These are phyloP conservation scores for Masticophis lateralis DNA, from an alignment of 2,797 vertebrate species.

Conservation along the genomic window DNA sequence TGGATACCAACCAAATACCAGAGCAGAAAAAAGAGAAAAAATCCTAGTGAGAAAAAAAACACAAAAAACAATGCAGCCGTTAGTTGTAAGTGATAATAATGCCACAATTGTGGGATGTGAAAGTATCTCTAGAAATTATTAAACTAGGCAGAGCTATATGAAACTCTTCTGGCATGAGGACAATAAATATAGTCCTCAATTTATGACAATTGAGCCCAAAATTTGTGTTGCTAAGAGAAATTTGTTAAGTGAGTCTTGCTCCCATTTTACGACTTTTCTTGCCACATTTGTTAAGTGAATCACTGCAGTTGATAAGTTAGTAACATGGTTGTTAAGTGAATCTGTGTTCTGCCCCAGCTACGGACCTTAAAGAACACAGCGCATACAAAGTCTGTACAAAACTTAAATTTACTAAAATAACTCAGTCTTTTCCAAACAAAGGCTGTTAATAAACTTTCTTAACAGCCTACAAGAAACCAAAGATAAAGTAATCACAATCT, in stretches of 20 bases:
- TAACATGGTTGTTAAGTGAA: not conserved
- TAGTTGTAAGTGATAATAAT: rapidly evolving
- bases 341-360: not conserved
- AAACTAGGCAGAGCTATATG: not conserved
- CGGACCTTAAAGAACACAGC: no score
- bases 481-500: no score
- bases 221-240: not conserved
- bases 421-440: no score
- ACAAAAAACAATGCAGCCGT: rapidly evolving
- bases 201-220: not conserved
- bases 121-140: rapidly evolving
- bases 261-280: no score
- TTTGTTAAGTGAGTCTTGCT: not conserved
- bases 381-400: no score
- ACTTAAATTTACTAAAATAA: no score
- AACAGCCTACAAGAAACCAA: no score
- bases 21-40: constrained; percentile 42
- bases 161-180: not conserved
- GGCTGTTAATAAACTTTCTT: no score
- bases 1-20: constrained; percentile 74
- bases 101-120: rapidly evolving
- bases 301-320: not conserved
- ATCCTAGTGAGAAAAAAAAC: constrained; percentile 50
- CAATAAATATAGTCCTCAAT: not conserved
- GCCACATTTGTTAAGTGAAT: not conserved